Evolutionary conservation across 2,113 vertebrate species (phyloP).

Genomic region (Microcebus murinus): DNA sequence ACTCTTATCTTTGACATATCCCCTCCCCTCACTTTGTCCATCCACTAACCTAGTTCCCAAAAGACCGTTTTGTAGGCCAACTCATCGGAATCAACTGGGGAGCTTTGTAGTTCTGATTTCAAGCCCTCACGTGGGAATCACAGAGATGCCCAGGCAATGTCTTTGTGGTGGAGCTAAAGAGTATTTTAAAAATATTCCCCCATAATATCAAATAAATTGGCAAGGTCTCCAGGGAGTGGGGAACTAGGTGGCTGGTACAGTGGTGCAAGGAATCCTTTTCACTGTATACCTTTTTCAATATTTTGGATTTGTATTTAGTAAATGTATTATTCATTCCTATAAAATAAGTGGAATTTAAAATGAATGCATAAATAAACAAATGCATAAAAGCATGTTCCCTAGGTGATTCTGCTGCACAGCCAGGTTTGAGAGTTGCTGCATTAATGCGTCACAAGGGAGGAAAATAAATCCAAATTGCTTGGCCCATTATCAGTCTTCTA

Average conservation of each 20-base stretch:
- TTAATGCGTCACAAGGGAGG: slow-evolving; percentile 30
- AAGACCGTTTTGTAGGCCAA: not conserved
- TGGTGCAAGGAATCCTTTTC: not conserved
- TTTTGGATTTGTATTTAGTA: not conserved
- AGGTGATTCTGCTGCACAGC: not conserved
- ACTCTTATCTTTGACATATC: not conserved
- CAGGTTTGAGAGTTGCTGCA: slow-evolving; percentile 22
- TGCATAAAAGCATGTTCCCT: not conserved
- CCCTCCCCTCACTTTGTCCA: not conserved
- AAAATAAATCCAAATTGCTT: slow-evolving; percentile 38
- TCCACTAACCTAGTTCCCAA: not conserved
- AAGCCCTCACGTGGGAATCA: not conserved
- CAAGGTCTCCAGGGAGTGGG: not conserved
- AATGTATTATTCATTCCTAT: slow-evolving; percentile 6
- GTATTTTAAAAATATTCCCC: not conserved
- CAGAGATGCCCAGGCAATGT: not conserved
- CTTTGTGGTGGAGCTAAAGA: not conserved
- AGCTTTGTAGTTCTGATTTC: not conserved
- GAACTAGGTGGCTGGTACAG: not conserved
- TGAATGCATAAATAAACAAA: slow-evolving; percentile 44
- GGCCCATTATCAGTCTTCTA: not conserved
- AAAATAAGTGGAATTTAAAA: slow-evolving; percentile 48
- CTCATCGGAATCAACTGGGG: not conserved
- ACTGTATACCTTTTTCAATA: not conserved
- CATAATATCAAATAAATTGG: not conserved